Base-by-base conservation (phyloP, 2,797 vertebrate genomes). In the Cyclopterus lumpus region DNA sequence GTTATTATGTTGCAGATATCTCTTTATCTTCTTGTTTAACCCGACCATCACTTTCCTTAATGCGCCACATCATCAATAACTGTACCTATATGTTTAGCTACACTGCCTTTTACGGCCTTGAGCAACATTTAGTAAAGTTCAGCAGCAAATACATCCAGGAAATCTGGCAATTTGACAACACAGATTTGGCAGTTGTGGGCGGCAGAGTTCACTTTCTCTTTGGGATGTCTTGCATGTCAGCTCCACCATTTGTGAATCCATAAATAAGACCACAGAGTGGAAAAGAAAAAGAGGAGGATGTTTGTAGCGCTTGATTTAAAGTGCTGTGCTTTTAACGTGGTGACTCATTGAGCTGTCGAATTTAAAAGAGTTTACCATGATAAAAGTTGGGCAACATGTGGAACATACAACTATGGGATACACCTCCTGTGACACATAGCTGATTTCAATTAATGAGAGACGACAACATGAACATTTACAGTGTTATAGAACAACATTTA, bases 161-260 rank as follows among this genome's bases (percentile, higher is more conserved):
- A 79, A 85, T 74, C 83, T 88, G 78, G 82, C 89, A 83, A 24
- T 42, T 36, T 88, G 81, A 88, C 86, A 88, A 58, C 55, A 60
- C 69, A 67, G 66, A 80, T 88, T 79, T 87, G 79, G 73, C 62
- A 83, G 58, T 57, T 75, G 73, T 82, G 55, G 79, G 84, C 14
- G 36, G 53, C 32, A 24, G 40, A 79, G 72, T 86, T 86, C 81
- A 79, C 74, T 75, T 83, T 83, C 28, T 32, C 72, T 88, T 80
- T 74, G 57, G 51, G 69, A 73, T 59, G 70, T 80, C 72, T 78
- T 65, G 57, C 30, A 20, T 73, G 58, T 77, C 80, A 67, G 44
- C 58, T 84, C 11, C 53, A 86, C 51, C 12, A 9, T 79, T 83
- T 86, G 62, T 77, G 67, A 79, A 80, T 78, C 73, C 77, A 78